These are phyloP conservation scores for Rhopalosiphum nymphaeae DNA, from an alignment of 2,888 invertebrate genomes.

Conservation along the genomic window DNA sequence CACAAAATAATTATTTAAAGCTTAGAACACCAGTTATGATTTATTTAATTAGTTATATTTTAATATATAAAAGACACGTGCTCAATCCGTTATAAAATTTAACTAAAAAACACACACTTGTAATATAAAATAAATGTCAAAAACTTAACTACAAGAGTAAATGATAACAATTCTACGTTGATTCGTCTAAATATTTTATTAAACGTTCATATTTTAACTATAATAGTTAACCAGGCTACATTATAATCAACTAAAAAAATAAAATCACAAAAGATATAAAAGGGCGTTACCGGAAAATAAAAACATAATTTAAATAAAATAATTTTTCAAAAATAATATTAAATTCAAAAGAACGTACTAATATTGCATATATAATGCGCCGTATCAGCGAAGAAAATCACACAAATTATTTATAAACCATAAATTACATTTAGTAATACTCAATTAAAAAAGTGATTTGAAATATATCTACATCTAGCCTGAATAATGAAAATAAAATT, in stretches of 20 bases:
- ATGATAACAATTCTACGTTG: neutral
- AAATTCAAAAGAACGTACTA: conserved; percentile 3
- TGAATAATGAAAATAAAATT: neutral
- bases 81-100: neutral
- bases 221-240: neutral
- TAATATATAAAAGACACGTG: neutral
- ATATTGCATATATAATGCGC: conserved; percentile 59
- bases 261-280: neutral
- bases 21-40: neutral
- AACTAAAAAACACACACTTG: neutral
- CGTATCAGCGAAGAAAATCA: conserved; percentile 3
- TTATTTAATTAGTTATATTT: neutral
- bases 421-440: neutral
- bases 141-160: neutral
- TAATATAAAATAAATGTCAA: neutral
- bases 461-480: neutral
- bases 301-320: conserved; percentile 4
- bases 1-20: neutral
- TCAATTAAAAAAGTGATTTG: neutral
- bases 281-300: conserved; percentile 46
- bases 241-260: neutral
- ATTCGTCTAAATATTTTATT: neutral
- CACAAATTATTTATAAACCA: neutral
- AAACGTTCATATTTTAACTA: neutral
- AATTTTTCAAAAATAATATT: neutral